A percentile compares a stretch with the other conserved stretches of the same genome.
Evolutionary conservation across 2,888 invertebrate genomes (phyloP).

Genomic region (Actias luna): DNA sequence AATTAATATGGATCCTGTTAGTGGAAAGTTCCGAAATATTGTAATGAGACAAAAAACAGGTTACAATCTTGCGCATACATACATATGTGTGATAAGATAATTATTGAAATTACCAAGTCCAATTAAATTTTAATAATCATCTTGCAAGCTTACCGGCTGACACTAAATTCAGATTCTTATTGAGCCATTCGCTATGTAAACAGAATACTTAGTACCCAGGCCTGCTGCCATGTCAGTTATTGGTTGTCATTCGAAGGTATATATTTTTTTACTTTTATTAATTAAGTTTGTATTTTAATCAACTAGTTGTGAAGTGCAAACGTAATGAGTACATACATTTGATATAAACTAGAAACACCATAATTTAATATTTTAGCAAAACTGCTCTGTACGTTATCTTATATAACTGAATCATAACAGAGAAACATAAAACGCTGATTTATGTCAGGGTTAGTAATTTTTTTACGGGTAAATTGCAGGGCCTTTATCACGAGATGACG

Average conservation of each 20-base stretch:
- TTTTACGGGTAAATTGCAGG: slow-evolving; percentile 34
- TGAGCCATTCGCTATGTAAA: slow-evolving; percentile 31
- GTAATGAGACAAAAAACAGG: slow-evolving; percentile 18
- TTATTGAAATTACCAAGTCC: slow-evolving; percentile 38
- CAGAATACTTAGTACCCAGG: slow-evolving; percentile 18
- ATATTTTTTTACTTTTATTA: background rate
- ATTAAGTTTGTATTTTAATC: background rate
- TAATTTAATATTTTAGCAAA: background rate
- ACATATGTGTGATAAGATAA: slow-evolving; percentile 26
- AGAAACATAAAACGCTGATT: slow-evolving; percentile 50
- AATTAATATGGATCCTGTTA: background rate
- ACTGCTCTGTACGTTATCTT: slow-evolving; percentile 44
- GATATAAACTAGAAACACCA: background rate
- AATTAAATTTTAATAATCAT: slow-evolving; percentile 38
- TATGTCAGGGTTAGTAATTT: slow-evolving; percentile 53
- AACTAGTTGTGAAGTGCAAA: background rate
- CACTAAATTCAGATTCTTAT: slow-evolving; percentile 36
- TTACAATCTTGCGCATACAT: slow-evolving; percentile 16
- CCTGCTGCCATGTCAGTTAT: slow-evolving; percentile 3
- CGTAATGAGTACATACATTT: background rate
- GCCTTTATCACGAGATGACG: slow-evolving; percentile 26
- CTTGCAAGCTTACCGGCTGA: slow-evolving; percentile 32
- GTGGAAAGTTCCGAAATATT: slow-evolving; percentile 18
- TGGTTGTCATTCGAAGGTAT: background rate
- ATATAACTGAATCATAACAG: slow-evolving; percentile 53